phyloP scores from a whole-genome alignment of 1,140 invertebrate genomes.

The Mamestra configurata region DNA sequence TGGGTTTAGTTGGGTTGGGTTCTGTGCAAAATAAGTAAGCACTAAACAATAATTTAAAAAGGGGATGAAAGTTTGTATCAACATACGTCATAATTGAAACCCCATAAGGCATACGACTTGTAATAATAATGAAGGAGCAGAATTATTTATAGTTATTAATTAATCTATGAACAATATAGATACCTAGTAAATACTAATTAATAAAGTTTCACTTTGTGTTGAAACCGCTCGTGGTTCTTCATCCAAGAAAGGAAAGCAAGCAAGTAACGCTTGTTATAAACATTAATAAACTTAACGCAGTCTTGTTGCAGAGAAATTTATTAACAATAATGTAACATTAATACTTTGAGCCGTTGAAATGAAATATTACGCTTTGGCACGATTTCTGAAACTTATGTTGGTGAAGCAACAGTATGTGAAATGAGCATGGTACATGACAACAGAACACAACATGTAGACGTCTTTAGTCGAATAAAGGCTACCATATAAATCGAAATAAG shows the following conservation, averaged over 20 bases:
- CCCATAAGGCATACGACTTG: too few species aligned
- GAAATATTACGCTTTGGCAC: slow-evolving; percentile 40
- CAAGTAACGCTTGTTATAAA: slow-evolving; percentile 10
- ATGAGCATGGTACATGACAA: background rate
- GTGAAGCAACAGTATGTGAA: background rate
- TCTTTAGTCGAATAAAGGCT: background rate
- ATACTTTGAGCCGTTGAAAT: slow-evolving; percentile 51
- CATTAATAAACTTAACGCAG: slow-evolving; percentile 64
- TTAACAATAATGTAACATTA: slow-evolving; percentile 65
- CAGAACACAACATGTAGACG: background rate
- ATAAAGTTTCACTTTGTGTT: slow-evolving; percentile 32
- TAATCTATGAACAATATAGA: background rate
- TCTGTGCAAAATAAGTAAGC: too few species aligned
- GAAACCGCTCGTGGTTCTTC: background rate
- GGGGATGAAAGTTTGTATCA: too few species aligned
- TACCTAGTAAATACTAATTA: background rate
- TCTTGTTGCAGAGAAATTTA: slow-evolving; percentile 68
- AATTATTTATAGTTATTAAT: too few species aligned
- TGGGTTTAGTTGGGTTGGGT: too few species aligned
- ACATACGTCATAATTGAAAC: too few species aligned
- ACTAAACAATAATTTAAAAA: too few species aligned
- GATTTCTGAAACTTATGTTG: slow-evolving; percentile 8
- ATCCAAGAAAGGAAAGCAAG: slow-evolving; percentile 13
- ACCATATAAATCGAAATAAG: background rate
- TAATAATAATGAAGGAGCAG: background rate